Conservation (phyloP, 1,140 invertebrate genomes). For the Olivierus martensii region DNA sequence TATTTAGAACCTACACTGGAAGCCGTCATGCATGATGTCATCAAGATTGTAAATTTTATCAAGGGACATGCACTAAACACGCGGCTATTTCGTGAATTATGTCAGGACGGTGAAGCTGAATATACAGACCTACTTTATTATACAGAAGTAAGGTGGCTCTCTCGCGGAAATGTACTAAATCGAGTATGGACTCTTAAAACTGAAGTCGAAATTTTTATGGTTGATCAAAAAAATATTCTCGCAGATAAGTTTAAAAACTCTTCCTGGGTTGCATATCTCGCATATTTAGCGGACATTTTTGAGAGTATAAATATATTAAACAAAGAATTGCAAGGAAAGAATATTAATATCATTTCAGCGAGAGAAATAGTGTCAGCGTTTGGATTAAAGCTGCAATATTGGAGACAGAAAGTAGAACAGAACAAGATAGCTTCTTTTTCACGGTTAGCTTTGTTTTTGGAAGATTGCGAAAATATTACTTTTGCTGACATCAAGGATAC, state of each 20-base stretch:
- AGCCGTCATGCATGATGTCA: no score
- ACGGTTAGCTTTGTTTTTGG: not conserved
- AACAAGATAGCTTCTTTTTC: not conserved
- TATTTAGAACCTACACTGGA: no score
- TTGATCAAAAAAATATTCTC: constrained; percentile 1
- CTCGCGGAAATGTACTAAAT: constrained; percentile 1
- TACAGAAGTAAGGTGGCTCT: not conserved
- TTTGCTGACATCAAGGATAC: not conserved
- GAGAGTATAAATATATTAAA: not conserved
- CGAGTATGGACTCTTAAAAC: constrained; percentile 1
- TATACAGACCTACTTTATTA: no score
- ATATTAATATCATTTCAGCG: not conserved
- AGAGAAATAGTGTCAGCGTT: not conserved
- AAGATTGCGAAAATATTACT: constrained; percentile 1
- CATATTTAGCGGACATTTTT: not conserved
- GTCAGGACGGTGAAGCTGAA: no score
- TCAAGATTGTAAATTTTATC: no score
- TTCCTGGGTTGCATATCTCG: not conserved
- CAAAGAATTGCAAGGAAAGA: not conserved
- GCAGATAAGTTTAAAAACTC: constrained; percentile 1
- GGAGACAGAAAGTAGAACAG: not conserved
- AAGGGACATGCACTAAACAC: not conserved
- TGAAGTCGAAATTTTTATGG: not conserved
- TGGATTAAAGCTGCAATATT: not conserved
- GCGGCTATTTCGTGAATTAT: not conserved